phyloP scores from a whole-genome alignment of 2,888 invertebrate species.

The Acrocyrtus sp. region DNA sequence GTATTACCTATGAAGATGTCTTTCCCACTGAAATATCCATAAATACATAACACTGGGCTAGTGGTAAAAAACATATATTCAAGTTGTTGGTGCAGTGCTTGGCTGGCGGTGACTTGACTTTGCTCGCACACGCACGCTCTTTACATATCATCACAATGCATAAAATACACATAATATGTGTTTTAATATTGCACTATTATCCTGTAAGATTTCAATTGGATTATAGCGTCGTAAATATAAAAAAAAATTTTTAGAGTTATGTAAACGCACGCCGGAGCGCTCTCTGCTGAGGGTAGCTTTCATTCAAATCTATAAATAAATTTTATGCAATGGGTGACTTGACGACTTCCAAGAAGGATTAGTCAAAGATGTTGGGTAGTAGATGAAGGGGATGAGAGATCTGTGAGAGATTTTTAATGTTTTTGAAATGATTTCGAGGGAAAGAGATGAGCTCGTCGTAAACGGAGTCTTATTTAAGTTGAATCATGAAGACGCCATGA shows the following conservation, averaged over 20 bases:
- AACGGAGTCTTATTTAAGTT: background rate
- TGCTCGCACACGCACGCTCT: background rate
- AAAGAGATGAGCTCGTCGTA: background rate
- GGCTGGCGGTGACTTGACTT: background rate
- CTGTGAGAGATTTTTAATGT: too few relatives aligned
- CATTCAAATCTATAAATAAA: too few relatives aligned
- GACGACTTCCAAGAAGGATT: too few relatives aligned
- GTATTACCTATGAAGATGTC: background rate
- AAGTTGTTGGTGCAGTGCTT: background rate
- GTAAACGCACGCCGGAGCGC: background rate
- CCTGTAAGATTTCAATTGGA: background rate
- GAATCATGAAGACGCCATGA: background rate
- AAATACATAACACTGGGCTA: too few relatives aligned
- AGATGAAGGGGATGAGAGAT: too few relatives aligned
- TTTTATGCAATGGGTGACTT: too few relatives aligned
- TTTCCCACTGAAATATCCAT: background rate
- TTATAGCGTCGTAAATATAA: background rate
- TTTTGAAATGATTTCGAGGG: too few relatives aligned
- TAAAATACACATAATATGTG: too few relatives aligned
- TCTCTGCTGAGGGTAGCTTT: background rate
- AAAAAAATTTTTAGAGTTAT: background rate
- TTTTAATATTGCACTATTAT: too few relatives aligned
- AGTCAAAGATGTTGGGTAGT: too few relatives aligned
- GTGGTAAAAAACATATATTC: background rate
- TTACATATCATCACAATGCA: too few relatives aligned